phyloP scores from a whole-genome alignment of 2,797 vertebrate genomes.

The Darevskia mixta region DNA sequence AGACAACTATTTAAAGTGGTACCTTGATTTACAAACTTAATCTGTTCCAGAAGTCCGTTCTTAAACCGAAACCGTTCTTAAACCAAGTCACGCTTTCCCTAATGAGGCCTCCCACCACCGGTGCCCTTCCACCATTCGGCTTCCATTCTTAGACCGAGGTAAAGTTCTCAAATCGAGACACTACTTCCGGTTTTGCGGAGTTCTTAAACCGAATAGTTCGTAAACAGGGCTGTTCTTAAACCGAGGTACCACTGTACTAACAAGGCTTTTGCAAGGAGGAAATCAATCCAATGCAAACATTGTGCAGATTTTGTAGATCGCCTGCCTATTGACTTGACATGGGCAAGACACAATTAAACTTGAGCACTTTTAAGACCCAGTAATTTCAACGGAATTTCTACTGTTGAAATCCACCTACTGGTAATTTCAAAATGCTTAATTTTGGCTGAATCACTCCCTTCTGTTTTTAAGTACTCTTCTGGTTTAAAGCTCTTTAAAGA shows the following conservation, averaged over 20 bases:
- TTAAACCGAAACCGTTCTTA: too few relatives aligned
- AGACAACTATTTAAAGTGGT: too few relatives aligned
- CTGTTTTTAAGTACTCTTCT: background rate
- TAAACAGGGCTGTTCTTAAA: too few relatives aligned
- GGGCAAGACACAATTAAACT: background rate
- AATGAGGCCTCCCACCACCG: too few relatives aligned
- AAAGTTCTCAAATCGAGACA: too few relatives aligned
- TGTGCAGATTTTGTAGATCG: background rate
- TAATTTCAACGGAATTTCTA: background rate
- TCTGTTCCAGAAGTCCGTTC: too few relatives aligned
- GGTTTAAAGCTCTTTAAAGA: background rate
- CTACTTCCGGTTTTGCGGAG: too few relatives aligned
- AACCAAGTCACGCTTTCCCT: too few relatives aligned
- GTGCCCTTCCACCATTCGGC: too few relatives aligned
- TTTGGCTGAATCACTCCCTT: background rate
- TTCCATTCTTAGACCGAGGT: too few relatives aligned
- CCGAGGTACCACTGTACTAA: background rate
- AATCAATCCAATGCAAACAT: background rate
- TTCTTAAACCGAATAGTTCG: too few relatives aligned
- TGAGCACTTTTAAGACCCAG: background rate
- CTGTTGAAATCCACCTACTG: background rate
- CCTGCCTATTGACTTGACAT: background rate
- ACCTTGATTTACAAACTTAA: too few relatives aligned
- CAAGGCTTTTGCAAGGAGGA: background rate
- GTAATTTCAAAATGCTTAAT: background rate